Evolutionary conservation across 2,888 invertebrate genomes (phyloP), one percentile per base, ranked within the genome.

Genomic region (Antheraea assamensis): DNA sequence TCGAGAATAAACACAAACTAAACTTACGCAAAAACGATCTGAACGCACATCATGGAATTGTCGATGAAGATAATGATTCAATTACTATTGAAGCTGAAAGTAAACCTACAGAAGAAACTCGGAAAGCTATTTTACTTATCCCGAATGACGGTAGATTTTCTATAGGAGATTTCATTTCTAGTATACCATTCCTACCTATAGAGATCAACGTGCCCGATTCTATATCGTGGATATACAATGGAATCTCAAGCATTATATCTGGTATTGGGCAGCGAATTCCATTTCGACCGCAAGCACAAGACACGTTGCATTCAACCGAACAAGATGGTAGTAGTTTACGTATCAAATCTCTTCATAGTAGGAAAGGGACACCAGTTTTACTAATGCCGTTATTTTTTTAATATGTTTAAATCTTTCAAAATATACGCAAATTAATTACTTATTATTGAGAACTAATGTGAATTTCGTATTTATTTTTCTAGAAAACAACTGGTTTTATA

Each of bases 161-260:
- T 1, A 85, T 94, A 21, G 95, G 95, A 7, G 90, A 90, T 55
- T 86, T 95, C 71, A 95, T 96, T 74, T 92, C 94, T 24, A 85
- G 88, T 8, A 93, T 95, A 35, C 95, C 95, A 0, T 95, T 95
- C 83, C 87, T 96, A 30, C 96, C 96, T 0, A 89, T 96, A 73
- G 95, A 96, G 87, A 87, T 96, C 2, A 96, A 96, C 82, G 95
- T 96, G 0, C 96, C 96, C 3, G 96, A 96, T 78, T 88, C 95
- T 0, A 88, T 96, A 72, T 85, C 89, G 0, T 93, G 92, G 92
- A 89, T 88, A 7, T 89, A 88, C 73, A 87, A 91, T 77, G 88
- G 88, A 8, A 89, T 94, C 71, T 80, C 88, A 0, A 81, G 87
- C 66, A 87, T 91, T 0, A 85, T 93, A 66, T 85, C 90, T 19